Evolutionary conservation across 35 echinoderm and acorn worm genomes (phyloP).

Genomic region (Patiria miniata): DNA sequence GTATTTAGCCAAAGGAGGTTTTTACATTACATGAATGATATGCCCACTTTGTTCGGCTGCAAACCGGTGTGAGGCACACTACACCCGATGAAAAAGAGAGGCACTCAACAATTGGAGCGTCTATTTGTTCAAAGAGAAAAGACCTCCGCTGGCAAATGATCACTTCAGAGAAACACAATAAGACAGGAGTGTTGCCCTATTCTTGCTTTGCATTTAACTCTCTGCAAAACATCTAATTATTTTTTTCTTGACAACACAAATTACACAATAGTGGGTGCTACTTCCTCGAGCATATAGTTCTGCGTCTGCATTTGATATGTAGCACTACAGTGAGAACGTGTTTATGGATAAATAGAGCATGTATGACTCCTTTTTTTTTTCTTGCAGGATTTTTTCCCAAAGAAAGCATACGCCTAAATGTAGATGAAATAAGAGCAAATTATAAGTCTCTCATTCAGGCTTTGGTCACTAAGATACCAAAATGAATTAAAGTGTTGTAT

Average conservation of each 20-base stretch:
- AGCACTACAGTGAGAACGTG: neutral
- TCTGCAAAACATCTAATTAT: slow-evolving; percentile 1
- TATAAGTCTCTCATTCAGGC: no score
- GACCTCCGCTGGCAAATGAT: neutral
- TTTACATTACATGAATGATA: neutral
- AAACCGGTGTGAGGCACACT: neutral
- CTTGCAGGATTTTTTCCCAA: neutral
- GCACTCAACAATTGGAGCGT: neutral
- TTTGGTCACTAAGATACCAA: no score
- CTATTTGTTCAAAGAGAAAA: neutral
- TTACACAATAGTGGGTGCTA: no score
- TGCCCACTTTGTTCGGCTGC: neutral
- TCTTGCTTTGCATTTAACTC: neutral
- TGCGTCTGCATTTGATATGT: neutral
- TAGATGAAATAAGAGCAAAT: no score
- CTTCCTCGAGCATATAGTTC: neutral
- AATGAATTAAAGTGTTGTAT: no score
- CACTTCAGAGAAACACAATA: neutral
- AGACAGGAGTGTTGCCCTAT: neutral
- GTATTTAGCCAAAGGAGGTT: neutral
- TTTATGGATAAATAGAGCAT: neutral
- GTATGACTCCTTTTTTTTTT: neutral
- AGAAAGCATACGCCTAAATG: neutral
- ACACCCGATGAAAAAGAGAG: neutral
- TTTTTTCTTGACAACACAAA: neutral